phyloP scores from a whole-genome alignment of 2,888 invertebrate species.

The Drosophila anomelani region DNA sequence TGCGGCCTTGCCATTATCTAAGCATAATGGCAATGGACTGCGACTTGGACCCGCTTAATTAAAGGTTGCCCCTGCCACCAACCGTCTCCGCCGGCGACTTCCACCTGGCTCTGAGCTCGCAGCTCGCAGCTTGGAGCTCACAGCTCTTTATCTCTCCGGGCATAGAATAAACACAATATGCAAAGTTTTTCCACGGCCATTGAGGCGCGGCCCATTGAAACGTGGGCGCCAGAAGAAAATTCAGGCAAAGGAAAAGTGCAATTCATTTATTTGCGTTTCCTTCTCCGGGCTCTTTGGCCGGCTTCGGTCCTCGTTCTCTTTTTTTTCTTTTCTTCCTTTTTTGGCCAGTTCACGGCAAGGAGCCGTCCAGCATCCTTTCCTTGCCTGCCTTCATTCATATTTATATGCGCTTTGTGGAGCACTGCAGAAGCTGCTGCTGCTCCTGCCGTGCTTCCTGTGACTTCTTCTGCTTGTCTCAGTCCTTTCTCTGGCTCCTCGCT shows the following conservation, averaged over 20 bases:
- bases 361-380: slow-evolving; percentile 38
- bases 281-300: slow-evolving; percentile 64
- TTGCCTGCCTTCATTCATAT: slow-evolving; percentile 69
- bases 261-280: slow-evolving; percentile 80
- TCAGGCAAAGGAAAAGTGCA: slow-evolving; percentile 78
- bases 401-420: slow-evolving; percentile 73
- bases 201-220: slow-evolving; percentile 75
- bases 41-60: slow-evolving; percentile 74
- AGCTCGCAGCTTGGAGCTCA: slow-evolving; percentile 6
- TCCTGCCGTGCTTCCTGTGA: slow-evolving; percentile 30
- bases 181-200: slow-evolving; percentile 68
- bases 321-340: slow-evolving; percentile 9
- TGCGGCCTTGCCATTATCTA: slow-evolving; percentile 70
- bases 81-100: slow-evolving; percentile 30
- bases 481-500: slow-evolving; percentile 9
- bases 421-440: slow-evolving; percentile 41
- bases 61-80: slow-evolving; percentile 37
- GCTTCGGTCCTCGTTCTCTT: slow-evolving; percentile 8
- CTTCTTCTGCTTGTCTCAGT: slow-evolving; percentile 46
- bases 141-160: slow-evolving; percentile 56
- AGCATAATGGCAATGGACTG: slow-evolving; percentile 65
- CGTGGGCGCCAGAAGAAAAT: slow-evolving; percentile 63
- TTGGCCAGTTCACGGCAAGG: slow-evolving; percentile 43
- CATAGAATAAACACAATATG: slow-evolving; percentile 77
- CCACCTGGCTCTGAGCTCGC: slow-evolving; percentile 33